Evolutionary conservation across 2,888 invertebrate genomes (phyloP).

Genomic region (Furcula furcula): DNA sequence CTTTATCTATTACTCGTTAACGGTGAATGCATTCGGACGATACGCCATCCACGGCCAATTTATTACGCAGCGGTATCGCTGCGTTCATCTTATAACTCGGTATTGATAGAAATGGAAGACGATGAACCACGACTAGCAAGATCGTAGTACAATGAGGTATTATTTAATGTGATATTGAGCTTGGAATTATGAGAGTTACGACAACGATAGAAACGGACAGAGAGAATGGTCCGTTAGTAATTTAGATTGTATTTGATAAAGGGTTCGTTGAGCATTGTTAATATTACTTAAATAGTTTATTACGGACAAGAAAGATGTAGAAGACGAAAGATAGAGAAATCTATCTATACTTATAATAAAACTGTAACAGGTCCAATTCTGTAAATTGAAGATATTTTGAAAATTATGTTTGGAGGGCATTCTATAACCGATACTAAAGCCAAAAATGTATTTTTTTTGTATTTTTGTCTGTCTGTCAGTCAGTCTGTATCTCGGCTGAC

Average conservation of each 20-base stretch:
- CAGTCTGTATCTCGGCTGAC: too few species aligned
- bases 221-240: neutral
- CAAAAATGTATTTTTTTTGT: too few species aligned
- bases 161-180: slow-evolving; percentile 26
- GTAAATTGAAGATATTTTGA: too few species aligned
- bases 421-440: too few species aligned
- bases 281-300: too few species aligned
- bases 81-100: slow-evolving; percentile 43
- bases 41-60: slow-evolving; percentile 61
- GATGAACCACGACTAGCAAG: slow-evolving; percentile 18
- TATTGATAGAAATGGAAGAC: slow-evolving; percentile 48
- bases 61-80: slow-evolving; percentile 62
- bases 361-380: too few species aligned
- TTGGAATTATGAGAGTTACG: neutral
- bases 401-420: too few species aligned
- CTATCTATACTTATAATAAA: too few species aligned
- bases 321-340: too few species aligned
- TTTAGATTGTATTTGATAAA: neutral
- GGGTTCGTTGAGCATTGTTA: neutral
- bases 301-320: too few species aligned
- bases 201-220: neutral
- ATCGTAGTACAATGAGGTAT: slow-evolving; percentile 30
- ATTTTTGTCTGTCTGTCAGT: too few species aligned
- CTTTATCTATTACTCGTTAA: slow-evolving; percentile 54
- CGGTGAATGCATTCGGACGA: slow-evolving; percentile 58